Conservation (phyloP, 2,888 invertebrate species). For the Desoria tigrina region DNA sequence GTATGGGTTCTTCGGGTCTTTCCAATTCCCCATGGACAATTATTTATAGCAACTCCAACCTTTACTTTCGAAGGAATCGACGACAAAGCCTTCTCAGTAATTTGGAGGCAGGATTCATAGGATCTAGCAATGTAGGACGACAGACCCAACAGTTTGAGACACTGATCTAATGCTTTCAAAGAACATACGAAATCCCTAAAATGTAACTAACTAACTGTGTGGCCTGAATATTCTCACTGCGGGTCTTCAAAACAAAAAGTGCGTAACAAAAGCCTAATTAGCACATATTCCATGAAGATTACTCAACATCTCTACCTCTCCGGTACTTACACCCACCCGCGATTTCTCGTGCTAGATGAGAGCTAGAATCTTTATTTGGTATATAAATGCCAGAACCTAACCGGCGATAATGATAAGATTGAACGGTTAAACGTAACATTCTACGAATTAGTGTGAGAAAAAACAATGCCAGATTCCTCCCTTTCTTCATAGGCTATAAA, state of each 20-base stretch:
- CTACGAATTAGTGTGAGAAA: slow-evolving; percentile 12
- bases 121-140: too few relatives aligned
- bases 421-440: background rate
- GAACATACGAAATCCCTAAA: background rate
- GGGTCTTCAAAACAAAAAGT: slow-evolving; percentile 1
- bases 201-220: background rate
- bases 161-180: background rate
- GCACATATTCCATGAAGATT: slow-evolving; percentile 10
- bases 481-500: too few relatives aligned
- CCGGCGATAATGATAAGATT: too few relatives aligned
- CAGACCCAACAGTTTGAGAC: too few relatives aligned
- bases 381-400: too few relatives aligned
- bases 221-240: background rate
- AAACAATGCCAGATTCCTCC: background rate
- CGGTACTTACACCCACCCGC: slow-evolving; percentile 2
- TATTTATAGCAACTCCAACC: slow-evolving; percentile 6
- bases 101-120: too few relatives aligned
- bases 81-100: too few relatives aligned
- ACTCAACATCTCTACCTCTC: too few relatives aligned
- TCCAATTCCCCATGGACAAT: background rate
- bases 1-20: background rate
- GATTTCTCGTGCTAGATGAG: background rate
- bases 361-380: background rate
- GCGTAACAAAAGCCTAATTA: slow-evolving; percentile 11
- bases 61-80: too few relatives aligned